These are phyloP conservation scores for Meteorus sp. DNA, from an alignment of 1,140 invertebrate genomes.

Conservation along the genomic window DNA sequence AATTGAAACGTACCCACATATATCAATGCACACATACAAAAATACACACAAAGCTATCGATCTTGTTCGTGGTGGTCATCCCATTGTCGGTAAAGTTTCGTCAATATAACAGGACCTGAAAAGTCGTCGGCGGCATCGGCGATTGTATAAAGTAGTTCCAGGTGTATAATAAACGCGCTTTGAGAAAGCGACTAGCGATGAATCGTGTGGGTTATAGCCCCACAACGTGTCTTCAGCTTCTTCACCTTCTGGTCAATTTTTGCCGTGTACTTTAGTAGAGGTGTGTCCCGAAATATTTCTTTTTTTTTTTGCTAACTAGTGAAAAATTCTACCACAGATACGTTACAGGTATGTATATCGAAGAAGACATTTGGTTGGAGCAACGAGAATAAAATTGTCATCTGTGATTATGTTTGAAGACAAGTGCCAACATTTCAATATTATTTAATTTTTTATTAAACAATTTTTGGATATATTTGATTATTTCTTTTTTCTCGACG, in stretches of 20 bases:
- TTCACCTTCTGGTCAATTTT: background rate
- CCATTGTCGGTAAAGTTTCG: constrained; percentile 17
- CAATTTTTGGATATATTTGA: background rate
- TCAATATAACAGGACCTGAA: constrained; percentile 4
- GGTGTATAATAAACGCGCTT: constrained; percentile 15
- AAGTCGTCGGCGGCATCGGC: background rate
- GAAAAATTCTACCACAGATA: too few species aligned
- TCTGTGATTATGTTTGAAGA: too few species aligned
- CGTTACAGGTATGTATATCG: background rate
- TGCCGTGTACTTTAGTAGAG: background rate
- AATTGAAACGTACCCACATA: too few species aligned
- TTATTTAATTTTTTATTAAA: background rate
- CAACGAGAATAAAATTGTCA: too few species aligned
- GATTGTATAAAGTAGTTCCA: constrained; percentile 9
- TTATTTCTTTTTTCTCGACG: background rate
- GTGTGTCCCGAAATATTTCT: background rate
- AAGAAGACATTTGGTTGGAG: background rate
- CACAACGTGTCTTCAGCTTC: background rate
- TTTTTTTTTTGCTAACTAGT: background rate
- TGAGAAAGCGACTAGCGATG: constrained; percentile 1
- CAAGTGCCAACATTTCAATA: background rate
- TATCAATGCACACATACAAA: background rate
- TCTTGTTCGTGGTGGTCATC: constrained; percentile 26
- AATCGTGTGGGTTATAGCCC: background rate
- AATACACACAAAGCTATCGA: too few species aligned